Evolutionary conservation across 1,140 invertebrate genomes (phyloP).

Genomic region (Nasonia longicornis): DNA sequence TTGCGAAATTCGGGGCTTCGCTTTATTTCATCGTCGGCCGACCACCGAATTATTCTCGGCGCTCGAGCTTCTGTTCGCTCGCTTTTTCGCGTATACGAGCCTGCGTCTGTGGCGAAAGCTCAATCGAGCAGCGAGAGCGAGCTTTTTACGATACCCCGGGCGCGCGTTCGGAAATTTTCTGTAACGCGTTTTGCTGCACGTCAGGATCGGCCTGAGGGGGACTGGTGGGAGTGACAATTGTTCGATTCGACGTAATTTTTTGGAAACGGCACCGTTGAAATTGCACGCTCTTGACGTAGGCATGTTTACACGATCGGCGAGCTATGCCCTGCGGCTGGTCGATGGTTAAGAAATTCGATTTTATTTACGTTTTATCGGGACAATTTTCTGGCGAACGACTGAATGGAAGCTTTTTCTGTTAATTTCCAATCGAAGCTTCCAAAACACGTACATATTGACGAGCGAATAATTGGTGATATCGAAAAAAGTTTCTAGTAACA

Average conservation of each 20-base stretch:
- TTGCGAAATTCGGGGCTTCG: neutral
- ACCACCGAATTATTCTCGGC: slow-evolving; percentile 25
- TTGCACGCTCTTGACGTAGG: neutral
- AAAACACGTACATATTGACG: too few relatives aligned
- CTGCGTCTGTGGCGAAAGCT: neutral
- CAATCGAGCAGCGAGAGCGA: slow-evolving; percentile 1
- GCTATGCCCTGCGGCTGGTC: neutral
- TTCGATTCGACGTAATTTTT: slow-evolving; percentile 16
- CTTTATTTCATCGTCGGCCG: slow-evolving; percentile 17
- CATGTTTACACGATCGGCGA: slow-evolving; percentile 4
- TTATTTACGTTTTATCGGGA: too few relatives aligned
- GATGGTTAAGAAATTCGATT: too few relatives aligned
- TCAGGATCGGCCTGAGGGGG: neutral
- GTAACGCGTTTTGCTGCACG: slow-evolving; percentile 24
- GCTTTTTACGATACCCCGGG: slow-evolving; percentile 28
- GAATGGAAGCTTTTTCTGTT: too few relatives aligned
- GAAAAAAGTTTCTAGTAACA: too few relatives aligned
- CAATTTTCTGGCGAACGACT: too few relatives aligned
- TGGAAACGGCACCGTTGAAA: neutral
- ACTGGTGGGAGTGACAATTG: slow-evolving; percentile 9
- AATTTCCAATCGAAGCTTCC: too few relatives aligned
- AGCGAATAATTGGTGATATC: too few relatives aligned
- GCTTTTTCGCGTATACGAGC: neutral
- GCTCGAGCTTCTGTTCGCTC: neutral
- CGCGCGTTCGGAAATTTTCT: slow-evolving; percentile 23